Conservation (phyloP, 1,140 invertebrate genomes). For the Cyphomyrmex costatus region DNA sequence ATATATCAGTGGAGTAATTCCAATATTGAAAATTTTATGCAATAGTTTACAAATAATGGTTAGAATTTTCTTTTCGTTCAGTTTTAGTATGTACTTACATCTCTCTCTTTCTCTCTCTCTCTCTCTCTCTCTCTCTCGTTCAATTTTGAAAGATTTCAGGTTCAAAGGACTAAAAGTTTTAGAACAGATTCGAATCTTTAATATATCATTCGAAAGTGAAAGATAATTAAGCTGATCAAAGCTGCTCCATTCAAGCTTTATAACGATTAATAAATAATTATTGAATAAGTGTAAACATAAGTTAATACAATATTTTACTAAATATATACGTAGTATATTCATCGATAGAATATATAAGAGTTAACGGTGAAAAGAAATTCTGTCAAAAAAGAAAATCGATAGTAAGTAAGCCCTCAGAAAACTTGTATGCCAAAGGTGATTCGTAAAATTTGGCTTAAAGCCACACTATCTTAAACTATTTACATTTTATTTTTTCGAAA, state of each 20-base stretch:
- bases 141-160: not conserved
- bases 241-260: not conserved
- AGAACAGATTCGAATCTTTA: not conserved
- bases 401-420: not conserved
- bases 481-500: not conserved
- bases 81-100: not conserved
- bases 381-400: not conserved
- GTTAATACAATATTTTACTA: constrained; percentile 9
- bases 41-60: not conserved
- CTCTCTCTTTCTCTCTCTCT: too few species aligned
- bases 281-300: not conserved
- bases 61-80: not conserved
- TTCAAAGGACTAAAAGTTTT: not conserved
- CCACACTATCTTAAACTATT: constrained; percentile 25
- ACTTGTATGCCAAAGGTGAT: not conserved
- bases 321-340: not conserved
- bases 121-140: too few species aligned
- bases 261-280: not conserved
- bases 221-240: not conserved
- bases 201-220: not conserved
- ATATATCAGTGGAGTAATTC: not conserved
- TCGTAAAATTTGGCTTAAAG: constrained; percentile 8
- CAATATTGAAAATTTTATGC: not conserved
- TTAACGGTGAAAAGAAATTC: not conserved
- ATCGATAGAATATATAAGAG: not conserved